Percentiles rank a stretch among this genome's conserved stretches.
Conservation (phyloP, 2,113 vertebrate genomes). For the Poeciliopsis prolifica region DNA sequence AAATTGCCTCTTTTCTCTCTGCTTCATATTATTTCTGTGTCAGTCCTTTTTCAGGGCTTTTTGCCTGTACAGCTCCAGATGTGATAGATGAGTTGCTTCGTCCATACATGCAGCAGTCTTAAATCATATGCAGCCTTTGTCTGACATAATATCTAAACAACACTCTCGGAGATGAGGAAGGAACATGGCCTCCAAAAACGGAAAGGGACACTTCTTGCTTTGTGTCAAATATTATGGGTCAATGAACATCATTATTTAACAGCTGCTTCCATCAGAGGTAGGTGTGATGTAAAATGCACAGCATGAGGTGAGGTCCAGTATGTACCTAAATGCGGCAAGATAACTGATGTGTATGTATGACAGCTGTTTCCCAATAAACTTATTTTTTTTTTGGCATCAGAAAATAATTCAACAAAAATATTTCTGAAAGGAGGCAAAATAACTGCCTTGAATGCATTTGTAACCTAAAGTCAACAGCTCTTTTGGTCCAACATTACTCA, state of each 20-base stretch:
- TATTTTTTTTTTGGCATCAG: no score
- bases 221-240: constrained; percentile 37
- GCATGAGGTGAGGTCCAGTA: constrained; percentile 22
- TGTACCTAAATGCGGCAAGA: constrained; percentile 12
- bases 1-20: constrained; percentile 52
- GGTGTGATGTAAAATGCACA: background rate
- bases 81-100: constrained; percentile 66
- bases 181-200: constrained; percentile 45
- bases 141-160: constrained; percentile 38
- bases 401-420: no score
- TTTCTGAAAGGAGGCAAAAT: no score
- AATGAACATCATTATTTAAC: constrained; percentile 51
- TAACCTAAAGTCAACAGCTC: no score
- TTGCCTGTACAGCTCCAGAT: constrained; percentile 19
- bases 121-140: constrained; percentile 54
- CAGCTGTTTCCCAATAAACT: no score
- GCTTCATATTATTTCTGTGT: constrained; percentile 49
- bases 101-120: constrained; percentile 12
- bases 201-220: constrained; percentile 29
- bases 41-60: constrained; percentile 11
- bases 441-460: no score
- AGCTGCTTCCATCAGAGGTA: constrained; percentile 26
- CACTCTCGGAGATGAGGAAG: constrained; percentile 25
- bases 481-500: no score
- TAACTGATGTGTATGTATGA: background rate